These are phyloP conservation scores for Silurus glanis DNA, from an alignment of 2,113 vertebrate species.

Conservation along the genomic window DNA sequence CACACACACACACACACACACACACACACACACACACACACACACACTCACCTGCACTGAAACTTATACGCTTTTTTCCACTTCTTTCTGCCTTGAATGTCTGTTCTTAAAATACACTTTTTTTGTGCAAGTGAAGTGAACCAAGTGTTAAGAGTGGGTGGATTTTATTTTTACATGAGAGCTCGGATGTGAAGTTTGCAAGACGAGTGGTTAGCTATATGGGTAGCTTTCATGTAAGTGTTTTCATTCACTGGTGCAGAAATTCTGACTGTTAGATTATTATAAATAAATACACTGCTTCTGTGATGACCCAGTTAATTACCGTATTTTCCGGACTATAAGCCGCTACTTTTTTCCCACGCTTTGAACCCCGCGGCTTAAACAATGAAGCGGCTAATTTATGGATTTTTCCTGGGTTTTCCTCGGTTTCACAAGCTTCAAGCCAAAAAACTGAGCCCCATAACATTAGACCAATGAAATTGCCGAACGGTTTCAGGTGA, in stretches of 20 bases:
- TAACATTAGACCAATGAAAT: too few species aligned
- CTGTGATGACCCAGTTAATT: not conserved
- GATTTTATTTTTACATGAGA: not conserved
- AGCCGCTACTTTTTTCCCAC: too few species aligned
- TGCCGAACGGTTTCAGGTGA: too few species aligned
- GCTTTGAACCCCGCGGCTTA: too few species aligned
- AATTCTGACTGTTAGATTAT: not conserved
- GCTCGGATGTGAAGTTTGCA: not conserved
- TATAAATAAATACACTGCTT: not conserved
- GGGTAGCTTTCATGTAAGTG: not conserved
- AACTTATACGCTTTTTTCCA: too few species aligned
- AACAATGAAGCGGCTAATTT: too few species aligned
- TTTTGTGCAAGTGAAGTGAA: not conserved
- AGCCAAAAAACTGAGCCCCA: too few species aligned
- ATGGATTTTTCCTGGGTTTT: too few species aligned
- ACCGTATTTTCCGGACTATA: too few species aligned
- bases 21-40: not conserved
- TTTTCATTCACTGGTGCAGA: not conserved
- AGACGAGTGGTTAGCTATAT: not conserved
- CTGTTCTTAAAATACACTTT: not conserved
- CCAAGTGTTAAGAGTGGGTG: not conserved
- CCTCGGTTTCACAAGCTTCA: too few species aligned
- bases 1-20: conserved; percentile 4
- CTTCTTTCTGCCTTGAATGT: not conserved
- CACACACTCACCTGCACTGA: too few species aligned